A percentile compares a stretch with the other conserved stretches of the same genome.
Evolutionary conservation across 2,797 vertebrate genomes (phyloP).

Genomic region (Scyliorhinus canicula): DNA sequence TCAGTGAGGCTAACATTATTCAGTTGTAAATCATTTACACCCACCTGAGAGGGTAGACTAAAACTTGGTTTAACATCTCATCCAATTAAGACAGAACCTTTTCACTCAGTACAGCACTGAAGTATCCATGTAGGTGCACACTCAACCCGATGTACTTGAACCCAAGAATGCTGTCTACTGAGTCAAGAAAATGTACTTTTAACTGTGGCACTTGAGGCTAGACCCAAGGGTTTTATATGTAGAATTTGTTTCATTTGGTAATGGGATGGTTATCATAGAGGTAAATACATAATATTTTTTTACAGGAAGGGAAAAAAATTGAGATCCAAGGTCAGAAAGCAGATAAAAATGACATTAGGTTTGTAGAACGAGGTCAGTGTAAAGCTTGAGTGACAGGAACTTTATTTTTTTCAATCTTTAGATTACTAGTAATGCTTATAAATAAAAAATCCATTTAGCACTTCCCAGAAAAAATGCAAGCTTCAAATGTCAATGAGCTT

Average conservation of each 20-base stretch:
- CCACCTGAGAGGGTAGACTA: not conserved
- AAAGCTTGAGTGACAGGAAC: not conserved
- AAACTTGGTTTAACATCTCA: not conserved
- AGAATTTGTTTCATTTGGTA: not conserved
- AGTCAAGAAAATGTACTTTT: not conserved
- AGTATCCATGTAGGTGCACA: not conserved
- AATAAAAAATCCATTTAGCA: conserved; percentile 14
- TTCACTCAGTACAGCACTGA: not conserved
- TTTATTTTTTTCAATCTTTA: not conserved
- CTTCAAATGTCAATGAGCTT: conserved; percentile 28
- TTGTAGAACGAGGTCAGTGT: not conserved
- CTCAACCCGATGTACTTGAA: not conserved
- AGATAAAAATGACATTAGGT: not conserved
- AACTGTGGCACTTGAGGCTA: not conserved
- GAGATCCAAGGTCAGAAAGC: not conserved
- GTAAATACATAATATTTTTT: not conserved
- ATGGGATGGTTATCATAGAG: not conserved
- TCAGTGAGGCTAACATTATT: not conserved
- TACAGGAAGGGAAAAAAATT: not conserved
- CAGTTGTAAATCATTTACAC: not conserved
- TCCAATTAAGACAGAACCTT: not conserved
- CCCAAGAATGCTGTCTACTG: no score
- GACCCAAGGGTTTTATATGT: not conserved
- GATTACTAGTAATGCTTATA: conserved; percentile 4
- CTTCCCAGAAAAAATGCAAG: not conserved